These are phyloP conservation scores for Drosophila subobscura DNA, from an alignment of 1,140 invertebrate genomes.

Conservation along the genomic window DNA sequence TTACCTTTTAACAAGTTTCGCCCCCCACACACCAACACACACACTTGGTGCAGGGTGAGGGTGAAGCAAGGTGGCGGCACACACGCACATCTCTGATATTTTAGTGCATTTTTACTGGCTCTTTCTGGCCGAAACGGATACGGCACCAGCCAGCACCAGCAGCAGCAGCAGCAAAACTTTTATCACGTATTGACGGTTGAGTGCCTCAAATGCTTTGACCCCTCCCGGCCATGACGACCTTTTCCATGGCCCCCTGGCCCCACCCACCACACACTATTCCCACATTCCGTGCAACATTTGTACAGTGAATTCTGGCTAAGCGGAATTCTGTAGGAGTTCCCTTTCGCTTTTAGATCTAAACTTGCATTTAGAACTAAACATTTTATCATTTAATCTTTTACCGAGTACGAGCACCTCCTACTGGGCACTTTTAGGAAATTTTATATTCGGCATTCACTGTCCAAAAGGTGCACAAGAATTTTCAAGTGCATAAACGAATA, in stretches of 20 bases:
- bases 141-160: conserved; percentile 46
- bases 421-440: neutral
- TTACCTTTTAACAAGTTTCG: conserved; percentile 73
- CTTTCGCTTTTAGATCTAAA: neutral
- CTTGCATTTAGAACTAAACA: neutral
- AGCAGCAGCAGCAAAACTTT: conserved; percentile 63
- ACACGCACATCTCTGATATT: conserved; percentile 78
- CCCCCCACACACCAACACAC: conserved; percentile 23
- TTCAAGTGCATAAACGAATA: conserved; percentile 65
- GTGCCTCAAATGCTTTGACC: conserved; percentile 54
- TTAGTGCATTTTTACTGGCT: conserved; percentile 71
- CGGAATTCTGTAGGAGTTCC: neutral
- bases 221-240: conserved; percentile 5
- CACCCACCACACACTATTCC: too few relatives aligned
- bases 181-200: conserved; percentile 79
- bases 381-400: too few relatives aligned
- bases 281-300: neutral
- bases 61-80: too few relatives aligned
- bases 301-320: conserved; percentile 20
- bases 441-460: conserved; percentile 12
- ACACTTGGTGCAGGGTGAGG: neutral
- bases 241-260: neutral
- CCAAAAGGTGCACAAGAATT: conserved; percentile 26
- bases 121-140: conserved; percentile 60
- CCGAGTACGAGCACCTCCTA: too few relatives aligned